A percentile compares a stretch with the other conserved stretches of the same genome.
These are phyloP conservation scores for Camponotus vicinus DNA, from an alignment of 1,140 invertebrate species.

Conservation along the genomic window DNA sequence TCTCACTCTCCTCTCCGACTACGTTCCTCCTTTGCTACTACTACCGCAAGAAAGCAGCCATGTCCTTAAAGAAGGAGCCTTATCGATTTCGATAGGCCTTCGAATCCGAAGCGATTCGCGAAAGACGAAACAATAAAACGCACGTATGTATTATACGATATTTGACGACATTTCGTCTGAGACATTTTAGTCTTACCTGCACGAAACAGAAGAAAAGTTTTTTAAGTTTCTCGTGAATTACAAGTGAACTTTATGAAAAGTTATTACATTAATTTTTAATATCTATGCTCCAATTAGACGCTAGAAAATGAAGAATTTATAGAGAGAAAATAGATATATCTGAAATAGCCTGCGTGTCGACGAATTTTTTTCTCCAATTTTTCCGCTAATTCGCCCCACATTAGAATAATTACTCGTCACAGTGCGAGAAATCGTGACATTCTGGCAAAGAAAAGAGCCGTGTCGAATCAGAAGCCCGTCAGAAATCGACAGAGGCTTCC, in stretches of 20 bases:
- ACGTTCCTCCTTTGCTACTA: constrained; percentile 5
- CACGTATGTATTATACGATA: neutral
- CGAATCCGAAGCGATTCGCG: constrained; percentile 19
- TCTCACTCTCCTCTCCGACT: neutral
- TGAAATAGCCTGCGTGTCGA: too few species aligned
- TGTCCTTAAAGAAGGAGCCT: constrained; percentile 59
- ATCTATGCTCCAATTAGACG: neutral
- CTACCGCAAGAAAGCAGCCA: constrained; percentile 49
- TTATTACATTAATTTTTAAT: neutral
- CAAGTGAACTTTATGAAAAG: neutral
- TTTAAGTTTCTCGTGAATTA: neutral
- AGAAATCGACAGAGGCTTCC: constrained; percentile 66
- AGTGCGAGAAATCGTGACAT: too few species aligned
- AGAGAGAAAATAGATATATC: too few species aligned
- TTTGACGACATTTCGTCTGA: too few species aligned
- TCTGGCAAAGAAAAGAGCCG: too few species aligned
- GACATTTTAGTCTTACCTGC: neutral
- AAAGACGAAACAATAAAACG: constrained; percentile 18
- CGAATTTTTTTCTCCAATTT: too few species aligned
- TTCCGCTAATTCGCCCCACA: too few species aligned
- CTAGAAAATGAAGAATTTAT: neutral
- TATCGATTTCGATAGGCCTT: constrained; percentile 58
- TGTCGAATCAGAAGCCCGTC: constrained; percentile 33
- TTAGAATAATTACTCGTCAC: too few species aligned
- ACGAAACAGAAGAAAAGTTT: neutral